Conservation (phyloP, 2,888 invertebrate species). For the Automeris io region DNA sequence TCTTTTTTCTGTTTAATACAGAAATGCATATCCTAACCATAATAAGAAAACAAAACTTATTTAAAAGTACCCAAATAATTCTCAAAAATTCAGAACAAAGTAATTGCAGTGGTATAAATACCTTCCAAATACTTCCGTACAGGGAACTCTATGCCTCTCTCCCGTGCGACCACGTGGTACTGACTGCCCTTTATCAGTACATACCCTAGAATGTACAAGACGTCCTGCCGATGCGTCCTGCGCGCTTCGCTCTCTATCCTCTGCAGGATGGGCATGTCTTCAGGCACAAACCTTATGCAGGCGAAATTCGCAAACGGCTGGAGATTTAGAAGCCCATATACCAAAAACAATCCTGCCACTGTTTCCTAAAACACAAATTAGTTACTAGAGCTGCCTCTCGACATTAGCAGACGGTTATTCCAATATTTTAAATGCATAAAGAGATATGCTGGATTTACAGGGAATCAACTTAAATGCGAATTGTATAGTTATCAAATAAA, state of each 20-base stretch:
- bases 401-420: too few species aligned
- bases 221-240: slow-evolving; percentile 37
- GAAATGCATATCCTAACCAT: too few species aligned
- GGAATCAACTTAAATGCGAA: too few species aligned
- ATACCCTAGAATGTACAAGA: slow-evolving; percentile 46
- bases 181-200: slow-evolving; percentile 40
- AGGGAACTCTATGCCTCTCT: slow-evolving; percentile 45
- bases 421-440: too few species aligned
- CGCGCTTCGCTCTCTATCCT: slow-evolving; percentile 40
- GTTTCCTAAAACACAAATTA: slow-evolving; percentile 35
- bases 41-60: too few species aligned
- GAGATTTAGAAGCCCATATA: slow-evolving; percentile 44
- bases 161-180: slow-evolving; percentile 38
- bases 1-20: too few species aligned
- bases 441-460: too few species aligned
- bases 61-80: too few species aligned
- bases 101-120: too few species aligned
- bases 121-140: slow-evolving; percentile 54
- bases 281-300: slow-evolving; percentile 36
- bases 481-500: too few species aligned
- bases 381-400: too few species aligned
- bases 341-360: slow-evolving; percentile 52
- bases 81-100: too few species aligned
- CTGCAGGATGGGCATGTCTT: slow-evolving; percentile 38
- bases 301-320: slow-evolving; percentile 53